Evolutionary conservation across 2,888 invertebrate genomes (phyloP).

Genomic region (Mayetiola destructor): DNA sequence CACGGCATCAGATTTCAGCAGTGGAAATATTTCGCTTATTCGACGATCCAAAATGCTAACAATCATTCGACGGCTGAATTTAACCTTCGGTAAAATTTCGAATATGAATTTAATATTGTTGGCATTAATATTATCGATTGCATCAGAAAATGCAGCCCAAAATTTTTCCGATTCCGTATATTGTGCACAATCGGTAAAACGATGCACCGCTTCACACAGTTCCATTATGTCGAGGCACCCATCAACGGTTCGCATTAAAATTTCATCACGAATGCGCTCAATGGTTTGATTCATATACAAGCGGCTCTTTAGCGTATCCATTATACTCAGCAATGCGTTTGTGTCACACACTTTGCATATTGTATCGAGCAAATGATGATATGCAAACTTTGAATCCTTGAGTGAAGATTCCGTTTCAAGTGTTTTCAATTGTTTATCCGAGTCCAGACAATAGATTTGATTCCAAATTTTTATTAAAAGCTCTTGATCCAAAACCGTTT

Average conservation of each 20-base stretch:
- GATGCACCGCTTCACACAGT: slow-evolving; percentile 41
- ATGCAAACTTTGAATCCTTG: slow-evolving; percentile 24
- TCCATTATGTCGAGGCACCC: slow-evolving; percentile 43
- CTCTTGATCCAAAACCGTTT: slow-evolving; percentile 36
- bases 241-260: slow-evolving; percentile 44
- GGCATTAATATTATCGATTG: slow-evolving; percentile 42
- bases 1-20: slow-evolving; percentile 37
- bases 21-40: slow-evolving; percentile 42
- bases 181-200: slow-evolving; percentile 34
- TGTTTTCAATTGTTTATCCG: slow-evolving; percentile 19
- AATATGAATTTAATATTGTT: slow-evolving; percentile 44
- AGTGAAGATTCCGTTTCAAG: slow-evolving; percentile 16
- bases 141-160: slow-evolving; percentile 49
- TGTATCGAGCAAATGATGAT: slow-evolving; percentile 37
- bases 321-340: slow-evolving; percentile 32
- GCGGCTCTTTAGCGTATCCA: slow-evolving; percentile 29
- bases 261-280: slow-evolving; percentile 45
- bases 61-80: slow-evolving; percentile 44
- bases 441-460: slow-evolving; percentile 36
- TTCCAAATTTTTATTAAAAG: slow-evolving; percentile 36
- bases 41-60: slow-evolving; percentile 44
- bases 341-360: slow-evolving; percentile 33
- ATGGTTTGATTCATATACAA: slow-evolving; percentile 23
- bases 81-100: slow-evolving; percentile 41
- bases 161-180: slow-evolving; percentile 44